Conservation (phyloP, 2,113 vertebrate species). For the Dipodomys merriami region DNA sequence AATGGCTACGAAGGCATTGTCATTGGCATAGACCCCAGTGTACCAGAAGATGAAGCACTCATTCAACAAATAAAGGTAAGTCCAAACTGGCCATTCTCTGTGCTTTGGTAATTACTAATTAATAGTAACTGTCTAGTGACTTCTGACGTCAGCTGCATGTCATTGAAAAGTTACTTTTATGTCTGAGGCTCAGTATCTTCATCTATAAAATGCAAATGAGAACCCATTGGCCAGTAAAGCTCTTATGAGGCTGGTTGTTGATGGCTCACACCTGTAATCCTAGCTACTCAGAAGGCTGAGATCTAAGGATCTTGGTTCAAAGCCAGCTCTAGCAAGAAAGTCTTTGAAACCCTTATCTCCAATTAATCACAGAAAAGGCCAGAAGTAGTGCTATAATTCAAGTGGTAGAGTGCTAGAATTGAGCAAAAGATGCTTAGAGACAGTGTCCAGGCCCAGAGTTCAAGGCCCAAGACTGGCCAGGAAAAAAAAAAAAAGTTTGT, state of each 20-base stretch:
- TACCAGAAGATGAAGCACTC: slow-evolving; percentile 81
- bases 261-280: too few relatives aligned
- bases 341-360: too few relatives aligned
- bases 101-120: not conserved
- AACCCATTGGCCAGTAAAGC: not conserved
- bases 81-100: not conserved
- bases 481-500: not conserved
- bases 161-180: not conserved
- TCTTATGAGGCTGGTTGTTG: too few relatives aligned
- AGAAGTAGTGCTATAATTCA: too few relatives aligned
- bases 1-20: slow-evolving; percentile 85
- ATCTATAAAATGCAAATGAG: slow-evolving; percentile 14
- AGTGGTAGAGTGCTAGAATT: too few relatives aligned
- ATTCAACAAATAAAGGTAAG: slow-evolving; percentile 83
- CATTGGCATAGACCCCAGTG: slow-evolving; percentile 82
- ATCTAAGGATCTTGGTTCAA: too few relatives aligned
- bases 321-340: too few relatives aligned
- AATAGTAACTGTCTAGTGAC: not conserved
- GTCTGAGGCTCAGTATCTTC: slow-evolving; percentile 11
- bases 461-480: too few relatives aligned
- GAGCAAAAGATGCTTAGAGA: too few relatives aligned
- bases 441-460: too few relatives aligned
- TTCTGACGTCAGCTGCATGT: not conserved
- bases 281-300: too few relatives aligned
- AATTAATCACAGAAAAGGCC: too few relatives aligned